Base-by-base conservation (phyloP, 2,113 vertebrate genomes). In the Procavia capensis region DNA sequence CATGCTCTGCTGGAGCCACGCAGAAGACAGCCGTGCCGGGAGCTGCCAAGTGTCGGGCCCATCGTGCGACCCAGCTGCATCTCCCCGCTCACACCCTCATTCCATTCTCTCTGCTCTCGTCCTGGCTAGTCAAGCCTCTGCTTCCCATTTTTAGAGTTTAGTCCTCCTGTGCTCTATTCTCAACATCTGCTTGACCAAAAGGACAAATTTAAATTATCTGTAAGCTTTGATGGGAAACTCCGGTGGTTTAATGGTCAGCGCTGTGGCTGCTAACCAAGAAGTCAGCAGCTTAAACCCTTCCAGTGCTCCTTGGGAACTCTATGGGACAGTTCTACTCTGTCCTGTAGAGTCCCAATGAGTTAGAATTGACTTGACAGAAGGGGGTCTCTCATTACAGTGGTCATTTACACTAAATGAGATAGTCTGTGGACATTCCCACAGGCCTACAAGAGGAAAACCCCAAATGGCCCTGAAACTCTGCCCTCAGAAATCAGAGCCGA, bases 91-190 rank as follows among this genome's bases (percentile, higher is more conserved):
- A 36, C 29, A 25, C 50, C 47, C 45, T 31, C 20, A 76, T 43
- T n/a, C 31, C n/a, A 29, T 36, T 50, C 29, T 54, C 9, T 88
- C 72, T 22, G 50, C 13, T 50, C 13, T 50, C 13, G 7, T 50
- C 13, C 13, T 50, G n/a, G n/a, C n/a, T 50, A 27, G 29, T 84
- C 54, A 93, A 84, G 43, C 13, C 34, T 90, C 61, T 47, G 31
- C 50, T 76, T 63, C n/a, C 27, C 20, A 47, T 80, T 91, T 85
- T 95, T 75, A 89, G 80, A 68, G 29, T 47, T 87, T 82, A 50
- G n/a, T 66, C 20, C 36, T 95, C 74, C n/a, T 75, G 68, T 36
- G 25, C 34, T 85, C 80, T n/a, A n/a, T n/a, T n/a, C n/a, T n/a
- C n/a, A n/a, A n/a, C n/a, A n/a, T n/a, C n/a, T n/a, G n/a, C n/a